Percentiles rank a stretch among this genome's conserved stretches.
Evolutionary conservation across 2,113 vertebrate genomes (phyloP).

Genomic region (Scopus umbretta): DNA sequence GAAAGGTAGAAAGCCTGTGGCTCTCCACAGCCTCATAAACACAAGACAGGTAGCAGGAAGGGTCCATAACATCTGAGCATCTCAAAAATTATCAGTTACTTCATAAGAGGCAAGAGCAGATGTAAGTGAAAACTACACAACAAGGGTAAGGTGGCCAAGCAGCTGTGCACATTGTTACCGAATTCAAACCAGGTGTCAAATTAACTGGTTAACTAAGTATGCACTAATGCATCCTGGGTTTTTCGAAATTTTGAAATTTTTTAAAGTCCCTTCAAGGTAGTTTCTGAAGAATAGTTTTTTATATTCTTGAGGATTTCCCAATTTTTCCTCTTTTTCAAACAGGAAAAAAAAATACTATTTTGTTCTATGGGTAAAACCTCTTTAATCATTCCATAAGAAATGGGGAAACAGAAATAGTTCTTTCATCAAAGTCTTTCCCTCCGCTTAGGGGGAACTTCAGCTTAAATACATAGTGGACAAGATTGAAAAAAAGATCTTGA

Average conservation of each 20-base stretch:
- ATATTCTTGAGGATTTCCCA: background rate
- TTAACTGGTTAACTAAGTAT: background rate
- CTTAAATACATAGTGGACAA: background rate
- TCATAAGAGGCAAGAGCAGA: background rate
- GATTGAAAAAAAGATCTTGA: background rate
- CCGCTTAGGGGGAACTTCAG: background rate
- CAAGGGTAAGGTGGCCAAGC: background rate
- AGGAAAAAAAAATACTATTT: background rate
- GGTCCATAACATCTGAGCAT: background rate
- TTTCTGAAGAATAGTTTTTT: background rate
- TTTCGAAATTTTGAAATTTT: no score
- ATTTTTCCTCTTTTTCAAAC: background rate
- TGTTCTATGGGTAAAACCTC: background rate
- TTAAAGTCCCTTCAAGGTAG: background rate
- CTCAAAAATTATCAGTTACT: background rate
- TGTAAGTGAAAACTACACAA: background rate
- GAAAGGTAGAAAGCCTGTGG: background rate
- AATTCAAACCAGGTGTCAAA: background rate
- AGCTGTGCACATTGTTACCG: background rate
- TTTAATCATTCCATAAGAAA: background rate
- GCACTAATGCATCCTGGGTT: no score
- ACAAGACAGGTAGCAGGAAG: background rate
- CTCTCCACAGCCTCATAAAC: background rate
- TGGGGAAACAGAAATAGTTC: background rate
- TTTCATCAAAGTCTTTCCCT: background rate